Conservation (phyloP, 2,888 invertebrate species). For the Phasia obesa region DNA sequence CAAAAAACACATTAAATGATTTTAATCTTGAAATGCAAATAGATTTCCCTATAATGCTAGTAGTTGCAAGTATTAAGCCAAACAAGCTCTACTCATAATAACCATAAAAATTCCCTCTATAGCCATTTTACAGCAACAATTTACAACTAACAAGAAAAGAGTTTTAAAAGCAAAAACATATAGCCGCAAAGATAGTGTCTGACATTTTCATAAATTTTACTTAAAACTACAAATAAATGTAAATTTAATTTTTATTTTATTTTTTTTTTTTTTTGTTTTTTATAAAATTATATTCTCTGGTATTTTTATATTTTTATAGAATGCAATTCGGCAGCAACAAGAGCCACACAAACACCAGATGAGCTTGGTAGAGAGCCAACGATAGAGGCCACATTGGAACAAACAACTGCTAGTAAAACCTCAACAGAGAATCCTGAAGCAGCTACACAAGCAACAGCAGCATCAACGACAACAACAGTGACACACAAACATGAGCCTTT, state of each 20-base stretch:
- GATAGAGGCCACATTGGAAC: conserved; percentile 35
- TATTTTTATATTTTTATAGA: conserved; percentile 57
- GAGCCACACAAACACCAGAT: conserved; percentile 42
- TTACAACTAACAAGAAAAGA: conserved; percentile 46
- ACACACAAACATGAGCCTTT: conserved; percentile 77
- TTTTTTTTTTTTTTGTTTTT: too few species aligned
- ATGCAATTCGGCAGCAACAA: conserved; percentile 44
- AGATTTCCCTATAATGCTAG: neutral
- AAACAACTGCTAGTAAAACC: conserved; percentile 42
- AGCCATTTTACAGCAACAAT: conserved; percentile 48
- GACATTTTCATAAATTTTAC: conserved; percentile 63
- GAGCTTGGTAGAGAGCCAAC: conserved; percentile 61
- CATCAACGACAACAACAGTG: conserved; percentile 37
- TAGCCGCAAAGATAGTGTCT: conserved; percentile 11
- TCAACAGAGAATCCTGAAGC: conserved; percentile 46
- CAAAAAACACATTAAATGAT: conserved; percentile 57
- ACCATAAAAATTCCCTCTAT: conserved; percentile 50
- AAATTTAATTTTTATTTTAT: conserved; percentile 64
- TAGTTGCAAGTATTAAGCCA: neutral
- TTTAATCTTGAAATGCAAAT: conserved; percentile 58
- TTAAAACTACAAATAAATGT: conserved; percentile 63
- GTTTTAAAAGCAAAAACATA: conserved; percentile 7
- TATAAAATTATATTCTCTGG: conserved; percentile 44
- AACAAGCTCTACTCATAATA: conserved; percentile 25
- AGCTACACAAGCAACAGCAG: conserved; percentile 20